These are phyloP conservation scores for Drepana falcataria DNA, from an alignment of 2,888 invertebrate genomes.

Conservation along the genomic window DNA sequence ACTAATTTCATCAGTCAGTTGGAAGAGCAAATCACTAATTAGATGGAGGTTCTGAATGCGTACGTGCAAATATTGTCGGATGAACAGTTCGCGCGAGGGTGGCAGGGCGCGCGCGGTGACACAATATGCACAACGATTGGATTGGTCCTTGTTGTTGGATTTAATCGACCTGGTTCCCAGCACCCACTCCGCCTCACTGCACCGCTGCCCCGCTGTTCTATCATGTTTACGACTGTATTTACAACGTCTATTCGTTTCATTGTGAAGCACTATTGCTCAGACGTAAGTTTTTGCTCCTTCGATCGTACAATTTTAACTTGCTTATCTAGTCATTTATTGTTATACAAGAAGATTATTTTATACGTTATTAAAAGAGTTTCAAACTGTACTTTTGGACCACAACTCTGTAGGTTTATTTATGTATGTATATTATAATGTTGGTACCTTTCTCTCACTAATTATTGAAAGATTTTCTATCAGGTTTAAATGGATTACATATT, in stretches of 20 bases:
- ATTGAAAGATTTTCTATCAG: no score
- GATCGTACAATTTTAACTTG: constrained; percentile 14
- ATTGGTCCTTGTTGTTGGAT: constrained; percentile 65
- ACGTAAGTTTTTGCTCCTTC: constrained; percentile 13
- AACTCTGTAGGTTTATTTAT: no score
- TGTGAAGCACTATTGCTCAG: constrained; percentile 16
- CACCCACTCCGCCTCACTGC: constrained; percentile 41
- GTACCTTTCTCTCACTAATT: no score
- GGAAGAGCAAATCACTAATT: not conserved
- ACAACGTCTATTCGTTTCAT: constrained; percentile 25
- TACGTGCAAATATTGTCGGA: constrained; percentile 23
- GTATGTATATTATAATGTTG: no score
- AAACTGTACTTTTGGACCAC: no score
- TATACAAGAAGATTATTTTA: no score
- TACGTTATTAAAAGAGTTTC: no score
- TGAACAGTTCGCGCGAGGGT: constrained; percentile 26
- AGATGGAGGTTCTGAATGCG: not conserved
- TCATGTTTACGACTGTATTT: constrained; percentile 23
- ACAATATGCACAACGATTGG: constrained; percentile 29
- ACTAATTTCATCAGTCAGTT: no score
- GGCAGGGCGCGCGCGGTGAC: constrained; percentile 29
- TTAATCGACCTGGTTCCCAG: constrained; percentile 48
- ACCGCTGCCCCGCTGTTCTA: constrained; percentile 20
- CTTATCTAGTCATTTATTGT: no score
- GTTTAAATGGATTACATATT: no score